A percentile compares a stretch with the other conserved stretches of the same genome.
Conservation (phyloP, 2,888 invertebrate species). For the Dione vanillae region DNA sequence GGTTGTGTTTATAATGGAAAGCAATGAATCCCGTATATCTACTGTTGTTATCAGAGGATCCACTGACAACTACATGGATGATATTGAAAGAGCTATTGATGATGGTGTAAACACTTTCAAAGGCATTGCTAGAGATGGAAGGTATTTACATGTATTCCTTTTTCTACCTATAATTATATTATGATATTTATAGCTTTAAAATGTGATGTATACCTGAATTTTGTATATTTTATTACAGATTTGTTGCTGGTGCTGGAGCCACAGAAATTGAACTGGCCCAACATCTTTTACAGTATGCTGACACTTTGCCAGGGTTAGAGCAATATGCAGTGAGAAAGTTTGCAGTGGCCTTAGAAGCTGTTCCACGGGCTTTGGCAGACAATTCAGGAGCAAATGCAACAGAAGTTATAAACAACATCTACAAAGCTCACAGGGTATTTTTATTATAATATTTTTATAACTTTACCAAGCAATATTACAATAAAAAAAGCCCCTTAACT, state of each 20-base stretch:
- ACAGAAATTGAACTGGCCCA: conserved; percentile 96
- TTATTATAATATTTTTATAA: background rate
- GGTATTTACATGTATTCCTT: conserved; percentile 58
- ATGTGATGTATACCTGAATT: no score
- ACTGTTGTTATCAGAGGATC: conserved; percentile 98
- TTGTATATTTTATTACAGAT: conserved; percentile 62
- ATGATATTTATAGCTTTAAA: no score
- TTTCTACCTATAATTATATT: conserved; percentile 21
- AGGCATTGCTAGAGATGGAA: conserved; percentile 90
- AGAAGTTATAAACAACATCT: conserved; percentile 93
- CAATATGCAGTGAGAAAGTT: conserved; percentile 99
- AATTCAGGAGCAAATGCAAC: conserved; percentile 96
- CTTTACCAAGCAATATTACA: no score
- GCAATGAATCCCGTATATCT: conserved; percentile 93
- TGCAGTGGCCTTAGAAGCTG: conserved; percentile 93
- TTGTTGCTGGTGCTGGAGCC: conserved; percentile 97
- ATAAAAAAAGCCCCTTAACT: no score
- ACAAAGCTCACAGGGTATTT: conserved; percentile 94
- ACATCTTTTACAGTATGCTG: conserved; percentile 93
- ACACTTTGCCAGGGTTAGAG: conserved; percentile 96
- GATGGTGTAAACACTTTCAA: conserved; percentile 99
- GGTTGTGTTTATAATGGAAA: conserved; percentile 95
- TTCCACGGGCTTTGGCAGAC: conserved; percentile 96
- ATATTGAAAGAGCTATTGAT: conserved; percentile 98
- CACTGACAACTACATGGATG: conserved; percentile 99